Base-by-base conservation (phyloP, 2,888 invertebrate genomes). In the Melanargia galathea region DNA sequence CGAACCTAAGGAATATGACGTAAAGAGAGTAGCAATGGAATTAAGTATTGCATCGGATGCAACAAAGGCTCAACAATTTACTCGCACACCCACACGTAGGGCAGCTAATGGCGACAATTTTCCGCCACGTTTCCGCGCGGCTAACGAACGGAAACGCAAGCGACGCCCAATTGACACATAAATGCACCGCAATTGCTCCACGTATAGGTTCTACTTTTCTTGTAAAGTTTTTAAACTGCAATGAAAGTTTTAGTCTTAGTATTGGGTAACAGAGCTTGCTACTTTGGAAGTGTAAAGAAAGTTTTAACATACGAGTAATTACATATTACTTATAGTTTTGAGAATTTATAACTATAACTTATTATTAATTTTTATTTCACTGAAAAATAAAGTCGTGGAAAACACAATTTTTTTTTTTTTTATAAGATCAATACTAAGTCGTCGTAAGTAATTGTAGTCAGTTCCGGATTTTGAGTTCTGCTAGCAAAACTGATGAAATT, bases 121-220 rank as follows among this genome's bases (percentile, higher is more conserved):
- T 26, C 51, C 49, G 43, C 52, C 13, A 58, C 61, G 58, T 58
- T 61, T 58, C 54, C 61, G 61, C 48, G 5, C 22, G 54, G 45
- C 58, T 61, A 64, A 61, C 58, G 61, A 48, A 58, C 61, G 64
- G 52, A 64, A 64, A 58, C 64, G 60, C 64, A 61, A 33, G 51
- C 52, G 60, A 57, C 46, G 61, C 24, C 43, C 59, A 62, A 60
- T 65, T 60, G 59, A 54, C 59, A 33, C 35, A 62, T 56, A 62
- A 65, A 55, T 59, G 65, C 55, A 56, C 18, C 33, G 52, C 40
- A 63, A 58, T 63, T 58, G 49, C 55, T 38, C 33, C 20, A 6
- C 33, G 52, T 62, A 51, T 56, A 51, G 38, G 26, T 38, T 38
- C 13, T 45, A 49, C 57, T 43, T 57, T 62, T 57, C 62, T 46